Conservation (phyloP, 2,113 vertebrate species). For the Lontra canadensis region DNA sequence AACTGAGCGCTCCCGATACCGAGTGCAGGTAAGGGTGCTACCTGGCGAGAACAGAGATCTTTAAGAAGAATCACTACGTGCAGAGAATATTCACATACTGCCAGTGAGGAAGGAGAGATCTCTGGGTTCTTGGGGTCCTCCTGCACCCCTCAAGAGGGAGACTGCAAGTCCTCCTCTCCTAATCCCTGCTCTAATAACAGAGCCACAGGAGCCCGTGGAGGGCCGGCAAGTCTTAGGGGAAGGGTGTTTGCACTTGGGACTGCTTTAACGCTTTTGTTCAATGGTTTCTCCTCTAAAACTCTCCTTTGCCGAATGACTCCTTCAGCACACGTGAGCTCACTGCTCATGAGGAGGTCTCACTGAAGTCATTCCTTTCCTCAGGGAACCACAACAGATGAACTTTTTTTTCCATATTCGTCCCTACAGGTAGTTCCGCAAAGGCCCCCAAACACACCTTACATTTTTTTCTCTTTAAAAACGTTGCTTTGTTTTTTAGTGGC, state of each 20-base stretch:
- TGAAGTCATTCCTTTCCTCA: constrained; percentile 58
- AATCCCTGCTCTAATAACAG: constrained; percentile 24
- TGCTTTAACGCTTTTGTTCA: constrained; percentile 61
- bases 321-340: neutral
- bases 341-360: neutral
- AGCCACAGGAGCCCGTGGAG: constrained; percentile 6
- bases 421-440: constrained; percentile 46
- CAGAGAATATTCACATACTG: constrained; percentile 51
- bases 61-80: neutral
- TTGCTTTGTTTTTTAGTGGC: constrained; percentile 36
- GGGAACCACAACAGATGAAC: constrained; percentile 15
- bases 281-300: constrained; percentile 39
- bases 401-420: neutral
- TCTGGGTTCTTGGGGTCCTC: constrained; percentile 44
- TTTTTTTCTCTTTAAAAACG: constrained; percentile 52
- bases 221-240: constrained; percentile 50
- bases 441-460: constrained; percentile 59
- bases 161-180: neutral
- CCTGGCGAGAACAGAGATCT: neutral
- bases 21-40: neutral
- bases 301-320: neutral
- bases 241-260: constrained; percentile 49
- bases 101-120: constrained; percentile 18
- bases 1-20: neutral
- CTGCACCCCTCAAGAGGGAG: neutral